These are phyloP conservation scores for Arctia plantaginis DNA, from an alignment of 2,888 invertebrate genomes.

Conservation along the genomic window DNA sequence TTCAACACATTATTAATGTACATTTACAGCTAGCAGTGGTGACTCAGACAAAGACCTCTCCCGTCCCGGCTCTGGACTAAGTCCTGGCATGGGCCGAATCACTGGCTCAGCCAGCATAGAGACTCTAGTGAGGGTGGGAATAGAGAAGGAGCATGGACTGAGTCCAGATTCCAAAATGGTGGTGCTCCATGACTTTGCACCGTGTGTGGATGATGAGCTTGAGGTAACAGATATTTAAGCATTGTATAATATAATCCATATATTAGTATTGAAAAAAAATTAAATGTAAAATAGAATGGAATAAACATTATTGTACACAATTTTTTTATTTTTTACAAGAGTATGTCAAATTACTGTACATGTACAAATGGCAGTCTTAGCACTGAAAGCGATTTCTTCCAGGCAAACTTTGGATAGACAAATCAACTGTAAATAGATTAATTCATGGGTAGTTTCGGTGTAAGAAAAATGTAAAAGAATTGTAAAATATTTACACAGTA, in stretches of 20 bases:
- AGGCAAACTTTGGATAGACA: no score
- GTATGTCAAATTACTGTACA: no score
- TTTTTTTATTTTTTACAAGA: no score
- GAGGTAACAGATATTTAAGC: slow-evolving; percentile 85
- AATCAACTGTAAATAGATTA: no score
- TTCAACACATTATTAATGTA: not conserved
- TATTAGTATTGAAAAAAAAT: not conserved
- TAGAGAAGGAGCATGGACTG: slow-evolving; percentile 96
- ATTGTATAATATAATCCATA: not conserved
- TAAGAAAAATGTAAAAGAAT: no score
- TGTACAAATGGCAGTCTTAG: no score
- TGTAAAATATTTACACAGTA: no score
- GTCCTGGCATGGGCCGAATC: slow-evolving; percentile 95
- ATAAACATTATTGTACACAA: no score
- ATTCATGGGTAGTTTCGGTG: no score
- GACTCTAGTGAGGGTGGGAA: slow-evolving; percentile 94
- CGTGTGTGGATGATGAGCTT: slow-evolving; percentile 97
- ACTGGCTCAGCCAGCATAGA: slow-evolving; percentile 98
- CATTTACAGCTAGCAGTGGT: slow-evolving; percentile 88
- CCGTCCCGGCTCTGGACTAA: slow-evolving; percentile 87
- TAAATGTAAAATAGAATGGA: no score
- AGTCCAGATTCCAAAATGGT: slow-evolving; percentile 98
- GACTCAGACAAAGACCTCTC: slow-evolving; percentile 92
- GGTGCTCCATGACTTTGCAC: slow-evolving; percentile 96
- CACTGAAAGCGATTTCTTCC: no score